A percentile compares a stretch with the other conserved stretches of the same genome.
phyloP scores from a whole-genome alignment of 2,113 vertebrate genomes.

The Tricholaema leucomelas region DNA sequence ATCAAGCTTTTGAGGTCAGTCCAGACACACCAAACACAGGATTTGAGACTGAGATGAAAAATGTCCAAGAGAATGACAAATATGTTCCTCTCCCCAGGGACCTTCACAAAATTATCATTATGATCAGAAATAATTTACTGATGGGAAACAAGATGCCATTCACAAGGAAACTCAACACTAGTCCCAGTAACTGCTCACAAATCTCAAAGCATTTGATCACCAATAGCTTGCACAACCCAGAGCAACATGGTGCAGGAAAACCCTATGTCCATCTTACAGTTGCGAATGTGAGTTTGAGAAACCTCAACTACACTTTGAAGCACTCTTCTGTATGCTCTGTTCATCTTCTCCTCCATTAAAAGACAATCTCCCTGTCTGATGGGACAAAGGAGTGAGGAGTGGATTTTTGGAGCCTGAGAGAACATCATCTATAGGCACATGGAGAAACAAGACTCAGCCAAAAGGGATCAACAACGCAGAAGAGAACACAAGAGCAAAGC shows the following conservation, averaged over 20 bases:
- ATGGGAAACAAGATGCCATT: constrained; percentile 7
- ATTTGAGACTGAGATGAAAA: background rate
- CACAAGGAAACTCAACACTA: background rate
- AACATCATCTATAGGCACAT: background rate
- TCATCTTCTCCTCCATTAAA: background rate
- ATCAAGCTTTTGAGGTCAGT: background rate
- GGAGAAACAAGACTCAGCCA: background rate
- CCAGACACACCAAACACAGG: background rate
- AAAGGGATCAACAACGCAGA: background rate
- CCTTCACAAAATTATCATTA: background rate
- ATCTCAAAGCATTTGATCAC: background rate
- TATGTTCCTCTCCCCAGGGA: background rate
- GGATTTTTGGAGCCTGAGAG: background rate
- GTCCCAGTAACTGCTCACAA: background rate
- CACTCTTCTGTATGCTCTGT: background rate
- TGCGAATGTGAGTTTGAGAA: background rate
- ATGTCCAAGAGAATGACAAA: background rate
- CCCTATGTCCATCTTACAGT: background rate
- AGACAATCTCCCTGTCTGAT: background rate
- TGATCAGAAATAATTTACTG: constrained; percentile 12
- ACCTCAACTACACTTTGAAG: background rate
- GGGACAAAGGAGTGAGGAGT: background rate
- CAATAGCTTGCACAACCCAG: background rate
- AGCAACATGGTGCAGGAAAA: background rate
- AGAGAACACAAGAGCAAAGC: background rate